Evolutionary conservation across 2,888 invertebrate species (phyloP).

Genomic region (Xestia xanthographa): DNA sequence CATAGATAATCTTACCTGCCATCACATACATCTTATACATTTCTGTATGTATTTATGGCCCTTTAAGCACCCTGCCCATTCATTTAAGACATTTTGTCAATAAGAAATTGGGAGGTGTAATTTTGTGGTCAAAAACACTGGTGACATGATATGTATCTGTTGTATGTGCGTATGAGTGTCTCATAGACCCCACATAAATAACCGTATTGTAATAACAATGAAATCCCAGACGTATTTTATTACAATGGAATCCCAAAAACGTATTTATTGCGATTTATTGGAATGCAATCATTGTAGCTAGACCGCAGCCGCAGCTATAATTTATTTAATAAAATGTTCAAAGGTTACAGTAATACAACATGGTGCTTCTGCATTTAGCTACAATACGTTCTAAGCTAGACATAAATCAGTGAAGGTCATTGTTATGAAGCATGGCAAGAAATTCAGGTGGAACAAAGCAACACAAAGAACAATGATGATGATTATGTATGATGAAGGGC

Average conservation of each 20-base stretch:
- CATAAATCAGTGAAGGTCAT: background rate
- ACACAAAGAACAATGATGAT: background rate
- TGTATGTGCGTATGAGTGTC: background rate
- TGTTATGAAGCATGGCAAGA: background rate
- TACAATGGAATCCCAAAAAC: background rate
- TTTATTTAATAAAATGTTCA: background rate
- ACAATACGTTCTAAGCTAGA: background rate
- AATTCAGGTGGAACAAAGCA: background rate
- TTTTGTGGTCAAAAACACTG: background rate
- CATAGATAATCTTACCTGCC: background rate
- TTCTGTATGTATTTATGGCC: background rate
- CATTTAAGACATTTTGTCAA: background rate
- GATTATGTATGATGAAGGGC: background rate
- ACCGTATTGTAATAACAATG: background rate
- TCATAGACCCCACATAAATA: background rate
- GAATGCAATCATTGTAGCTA: background rate
- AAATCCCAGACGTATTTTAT: background rate
- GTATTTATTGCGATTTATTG: slow-evolving; percentile 11
- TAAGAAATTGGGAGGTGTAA: background rate
- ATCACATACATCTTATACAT: background rate
- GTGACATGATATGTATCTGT: background rate
- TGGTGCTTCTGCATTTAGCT: background rate
- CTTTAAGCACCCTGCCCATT: no score
- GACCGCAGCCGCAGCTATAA: background rate
- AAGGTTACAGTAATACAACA: background rate